These are phyloP conservation scores for Athrips mouffetella DNA, from an alignment of 2,888 invertebrate species.

Conservation along the genomic window DNA sequence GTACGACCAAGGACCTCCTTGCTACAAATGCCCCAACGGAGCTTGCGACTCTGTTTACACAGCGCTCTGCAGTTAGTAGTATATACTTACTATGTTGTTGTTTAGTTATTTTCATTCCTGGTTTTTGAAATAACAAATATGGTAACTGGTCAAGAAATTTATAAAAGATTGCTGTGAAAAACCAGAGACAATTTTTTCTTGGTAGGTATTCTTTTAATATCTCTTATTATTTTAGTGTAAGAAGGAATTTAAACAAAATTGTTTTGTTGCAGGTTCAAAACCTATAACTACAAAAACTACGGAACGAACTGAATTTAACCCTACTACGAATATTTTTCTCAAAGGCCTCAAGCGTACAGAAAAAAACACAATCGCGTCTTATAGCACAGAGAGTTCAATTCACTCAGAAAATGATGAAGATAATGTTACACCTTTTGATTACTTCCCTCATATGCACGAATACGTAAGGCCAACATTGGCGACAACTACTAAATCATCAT, in stretches of 20 bases:
- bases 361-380: not conserved
- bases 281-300: not conserved
- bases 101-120: too few relatives aligned
- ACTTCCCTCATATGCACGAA: slow-evolving; percentile 49
- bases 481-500: slow-evolving; percentile 29
- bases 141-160: too few relatives aligned
- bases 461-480: slow-evolving; percentile 35
- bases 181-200: too few relatives aligned
- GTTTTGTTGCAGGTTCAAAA: not conserved
- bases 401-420: not conserved
- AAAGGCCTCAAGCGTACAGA: not conserved
- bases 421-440: slow-evolving; percentile 31
- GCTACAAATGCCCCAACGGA: slow-evolving; percentile 46
- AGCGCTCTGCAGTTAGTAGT: slow-evolving; percentile 50
- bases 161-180: too few relatives aligned
- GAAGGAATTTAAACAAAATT: not conserved
- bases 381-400: not conserved
- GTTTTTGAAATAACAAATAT: not conserved
- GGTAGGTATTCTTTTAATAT: too few relatives aligned
- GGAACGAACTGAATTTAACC: not conserved
- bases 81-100: too few relatives aligned
- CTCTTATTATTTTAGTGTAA: too few relatives aligned
- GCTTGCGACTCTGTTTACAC: slow-evolving; percentile 43
- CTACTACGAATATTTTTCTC: not conserved
- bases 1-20: slow-evolving; percentile 50